Conservation (phyloP, 2,113 vertebrate species). For the Asarcornis scutulata region DNA sequence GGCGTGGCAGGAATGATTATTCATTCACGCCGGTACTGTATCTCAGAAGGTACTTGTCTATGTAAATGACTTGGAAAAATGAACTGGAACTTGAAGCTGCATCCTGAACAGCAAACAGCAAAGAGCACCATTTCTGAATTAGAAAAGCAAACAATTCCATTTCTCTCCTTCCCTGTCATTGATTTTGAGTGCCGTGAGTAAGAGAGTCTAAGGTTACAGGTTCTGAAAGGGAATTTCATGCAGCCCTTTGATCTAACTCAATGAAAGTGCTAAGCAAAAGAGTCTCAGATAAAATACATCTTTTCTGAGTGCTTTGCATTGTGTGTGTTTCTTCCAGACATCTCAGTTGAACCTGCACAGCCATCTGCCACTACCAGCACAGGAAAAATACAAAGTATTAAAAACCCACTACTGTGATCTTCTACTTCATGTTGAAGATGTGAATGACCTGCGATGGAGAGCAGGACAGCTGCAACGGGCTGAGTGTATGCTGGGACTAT, state of each 20-base stretch:
- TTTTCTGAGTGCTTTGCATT: background rate
- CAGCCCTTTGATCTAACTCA: constrained; percentile 26
- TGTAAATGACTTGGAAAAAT: background rate
- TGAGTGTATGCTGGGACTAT: background rate
- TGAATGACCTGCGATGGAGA: background rate
- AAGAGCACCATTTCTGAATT: background rate
- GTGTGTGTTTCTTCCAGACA: background rate
- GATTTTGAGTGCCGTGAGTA: constrained; percentile 20
- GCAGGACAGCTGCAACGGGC: background rate
- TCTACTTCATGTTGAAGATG: background rate
- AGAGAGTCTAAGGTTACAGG: constrained; percentile 16
- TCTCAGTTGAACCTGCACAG: background rate
- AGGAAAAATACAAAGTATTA: background rate
- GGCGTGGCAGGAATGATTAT: constrained; percentile 12
- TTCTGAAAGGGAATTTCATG: constrained; percentile 42
- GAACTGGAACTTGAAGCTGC: background rate
- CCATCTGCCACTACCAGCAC: background rate
- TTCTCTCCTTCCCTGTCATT: background rate
- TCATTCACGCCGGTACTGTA: background rate
- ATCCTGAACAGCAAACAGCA: background rate
- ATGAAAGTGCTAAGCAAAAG: constrained; percentile 2
- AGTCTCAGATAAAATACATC: background rate
- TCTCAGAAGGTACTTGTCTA: constrained; percentile 21
- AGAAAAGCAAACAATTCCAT: background rate
- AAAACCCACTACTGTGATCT: background rate